Percentiles rank a stretch among this genome's conserved stretches.
phyloP scores from a whole-genome alignment of 2,797 vertebrate genomes.

The Alcedo atthis region DNA sequence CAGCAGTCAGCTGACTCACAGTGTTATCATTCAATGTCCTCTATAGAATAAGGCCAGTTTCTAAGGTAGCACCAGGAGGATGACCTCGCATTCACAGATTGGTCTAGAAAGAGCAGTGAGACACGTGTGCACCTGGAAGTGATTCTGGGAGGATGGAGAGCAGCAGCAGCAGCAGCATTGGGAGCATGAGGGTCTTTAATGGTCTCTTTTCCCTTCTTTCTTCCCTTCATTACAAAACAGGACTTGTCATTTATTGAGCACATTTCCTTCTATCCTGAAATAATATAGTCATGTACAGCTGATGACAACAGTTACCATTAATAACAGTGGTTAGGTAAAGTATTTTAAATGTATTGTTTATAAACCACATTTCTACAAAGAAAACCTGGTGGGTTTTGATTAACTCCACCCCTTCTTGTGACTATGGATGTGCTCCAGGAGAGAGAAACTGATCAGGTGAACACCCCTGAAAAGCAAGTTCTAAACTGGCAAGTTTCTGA shows the following conservation, averaged over 20 bases:
- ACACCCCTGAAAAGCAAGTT: not conserved
- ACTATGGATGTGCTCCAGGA: not conserved
- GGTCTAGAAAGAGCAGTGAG: not conserved
- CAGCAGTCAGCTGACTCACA: constrained; percentile 86
- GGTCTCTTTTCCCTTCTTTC: not conserved
- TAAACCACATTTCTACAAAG: not conserved
- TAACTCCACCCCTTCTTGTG: not conserved
- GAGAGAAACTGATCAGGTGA: not conserved
- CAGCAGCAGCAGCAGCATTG: fast-evolving
- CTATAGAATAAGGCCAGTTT: constrained; percentile 75
- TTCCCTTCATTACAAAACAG: not conserved
- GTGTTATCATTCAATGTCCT: constrained; percentile 85
- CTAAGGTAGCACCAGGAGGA: constrained; percentile 70
- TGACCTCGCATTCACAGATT: constrained; percentile 60
- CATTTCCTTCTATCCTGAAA: not conserved
- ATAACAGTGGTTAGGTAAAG: not conserved
- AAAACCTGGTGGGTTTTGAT: not conserved
- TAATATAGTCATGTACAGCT: not conserved
- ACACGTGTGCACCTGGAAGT: not conserved
- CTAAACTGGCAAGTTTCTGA: not conserved
- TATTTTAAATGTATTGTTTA: not conserved
- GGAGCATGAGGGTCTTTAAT: fast-evolving
- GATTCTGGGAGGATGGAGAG: not conserved
- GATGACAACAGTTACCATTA: not conserved
- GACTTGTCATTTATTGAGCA: not conserved